Evolutionary conservation across 2,113 vertebrate species (phyloP).

Genomic region (Albula goreensis): DNA sequence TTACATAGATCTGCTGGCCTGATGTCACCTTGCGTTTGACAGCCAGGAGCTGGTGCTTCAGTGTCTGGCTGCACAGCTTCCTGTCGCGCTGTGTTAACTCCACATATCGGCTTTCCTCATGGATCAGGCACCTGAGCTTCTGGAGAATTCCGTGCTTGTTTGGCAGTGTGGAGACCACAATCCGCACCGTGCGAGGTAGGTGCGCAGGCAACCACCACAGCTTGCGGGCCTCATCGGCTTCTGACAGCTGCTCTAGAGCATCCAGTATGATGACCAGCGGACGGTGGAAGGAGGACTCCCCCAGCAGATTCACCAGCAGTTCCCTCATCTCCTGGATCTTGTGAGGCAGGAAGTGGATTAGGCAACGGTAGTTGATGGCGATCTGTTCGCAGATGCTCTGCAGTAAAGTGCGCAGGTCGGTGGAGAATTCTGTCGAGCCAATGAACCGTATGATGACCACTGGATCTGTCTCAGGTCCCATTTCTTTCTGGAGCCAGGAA

Average conservation of each 20-base stretch:
- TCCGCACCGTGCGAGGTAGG: constrained; percentile 89
- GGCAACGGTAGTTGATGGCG: constrained; percentile 90
- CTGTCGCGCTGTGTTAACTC: constrained; percentile 87
- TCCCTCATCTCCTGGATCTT: constrained; percentile 95
- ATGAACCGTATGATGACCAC: constrained; percentile 91
- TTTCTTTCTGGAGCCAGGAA: constrained; percentile 90
- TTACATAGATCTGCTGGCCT: constrained; percentile 97
- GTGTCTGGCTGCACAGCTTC: constrained; percentile 94
- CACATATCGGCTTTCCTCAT: constrained; percentile 86
- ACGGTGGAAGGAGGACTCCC: constrained; percentile 88
- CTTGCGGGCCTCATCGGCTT: constrained; percentile 88
- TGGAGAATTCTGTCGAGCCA: constrained; percentile 85
- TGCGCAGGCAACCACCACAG: constrained; percentile 96
- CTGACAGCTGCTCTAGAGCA: constrained; percentile 89
- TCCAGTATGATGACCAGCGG: constrained; percentile 92
- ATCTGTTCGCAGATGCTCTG: constrained; percentile 95
- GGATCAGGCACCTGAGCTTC: constrained; percentile 89
- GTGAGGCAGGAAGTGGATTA: constrained; percentile 91
- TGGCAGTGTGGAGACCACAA: constrained; percentile 92
- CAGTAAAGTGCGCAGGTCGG: constrained; percentile 85
- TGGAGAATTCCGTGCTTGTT: constrained; percentile 96
- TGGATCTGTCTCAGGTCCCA: constrained; percentile 91
- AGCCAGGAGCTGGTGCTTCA: constrained; percentile 91
- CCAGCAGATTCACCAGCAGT: constrained; percentile 89
- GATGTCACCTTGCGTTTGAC: constrained; percentile 97